phyloP scores from a whole-genome alignment of 2,888 invertebrate species.

The Pristionchus fissidentatus region DNA sequence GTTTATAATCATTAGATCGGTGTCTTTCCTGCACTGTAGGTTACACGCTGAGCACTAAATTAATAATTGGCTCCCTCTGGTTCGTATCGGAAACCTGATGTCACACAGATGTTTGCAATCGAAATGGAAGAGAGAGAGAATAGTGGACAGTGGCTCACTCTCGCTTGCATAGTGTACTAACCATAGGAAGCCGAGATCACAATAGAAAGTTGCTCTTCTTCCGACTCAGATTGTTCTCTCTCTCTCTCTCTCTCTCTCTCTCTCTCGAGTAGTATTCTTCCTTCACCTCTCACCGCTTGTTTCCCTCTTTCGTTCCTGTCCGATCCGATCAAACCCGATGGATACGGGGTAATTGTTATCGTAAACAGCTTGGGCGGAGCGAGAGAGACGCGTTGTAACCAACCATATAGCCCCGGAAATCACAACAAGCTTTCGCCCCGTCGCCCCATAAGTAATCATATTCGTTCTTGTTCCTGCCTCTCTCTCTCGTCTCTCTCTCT shows the following conservation, averaged over 20 bases:
- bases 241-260: neutral
- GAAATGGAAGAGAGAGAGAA: constrained; percentile 12
- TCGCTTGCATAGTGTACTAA: constrained; percentile 27
- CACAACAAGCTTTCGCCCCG: neutral
- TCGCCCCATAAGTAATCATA: constrained; percentile 12
- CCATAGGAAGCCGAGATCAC: neutral
- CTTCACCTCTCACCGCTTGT: neutral
- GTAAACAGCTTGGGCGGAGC: no score
- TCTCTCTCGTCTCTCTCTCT: neutral
- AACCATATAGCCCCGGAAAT: constrained; percentile 9
- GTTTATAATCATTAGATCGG: no score
- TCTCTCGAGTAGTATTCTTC: neutral
- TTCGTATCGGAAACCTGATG: constrained; percentile 33
- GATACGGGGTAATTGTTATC: constrained; percentile 25
- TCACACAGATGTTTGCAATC: constrained; percentile 44
- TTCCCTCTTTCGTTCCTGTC: neutral
- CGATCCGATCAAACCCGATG: constrained; percentile 18
- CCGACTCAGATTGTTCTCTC: neutral
- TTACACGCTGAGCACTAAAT: neutral
- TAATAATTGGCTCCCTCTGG: neutral
- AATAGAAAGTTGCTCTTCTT: neutral
- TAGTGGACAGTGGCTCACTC: neutral
- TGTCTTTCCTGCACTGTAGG: no score
- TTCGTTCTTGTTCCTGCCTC: neutral
- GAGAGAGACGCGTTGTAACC: neutral